Evolutionary conservation across 2,888 invertebrate species (phyloP).

Genomic region (Xestia ashworthii): DNA sequence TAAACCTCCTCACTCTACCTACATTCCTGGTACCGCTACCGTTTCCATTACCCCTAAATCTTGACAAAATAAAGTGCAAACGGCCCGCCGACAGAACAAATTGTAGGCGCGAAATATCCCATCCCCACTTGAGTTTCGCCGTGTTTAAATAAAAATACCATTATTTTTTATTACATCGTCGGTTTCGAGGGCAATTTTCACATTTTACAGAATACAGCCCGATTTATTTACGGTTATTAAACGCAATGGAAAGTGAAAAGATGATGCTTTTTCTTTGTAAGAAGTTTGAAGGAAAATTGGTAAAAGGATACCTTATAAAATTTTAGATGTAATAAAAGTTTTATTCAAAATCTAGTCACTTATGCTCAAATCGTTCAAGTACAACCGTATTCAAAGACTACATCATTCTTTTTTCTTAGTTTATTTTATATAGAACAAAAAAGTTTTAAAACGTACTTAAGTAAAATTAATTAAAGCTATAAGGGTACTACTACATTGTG

Average conservation of each 20-base stretch:
- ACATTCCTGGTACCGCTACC: conserved; percentile 43
- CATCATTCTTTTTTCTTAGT: neutral
- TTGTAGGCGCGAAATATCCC: conserved; percentile 75
- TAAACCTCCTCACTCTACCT: conserved; percentile 25
- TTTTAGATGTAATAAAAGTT: neutral
- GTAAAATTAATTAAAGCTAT: neutral
- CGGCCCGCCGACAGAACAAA: conserved; percentile 69
- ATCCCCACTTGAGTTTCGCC: conserved; percentile 60
- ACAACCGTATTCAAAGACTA: neutral
- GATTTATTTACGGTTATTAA: conserved; percentile 64
- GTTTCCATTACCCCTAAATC: conserved; percentile 66
- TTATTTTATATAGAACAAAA: neutral
- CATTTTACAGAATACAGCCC: conserved; percentile 51
- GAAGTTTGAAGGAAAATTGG: conserved; percentile 22
- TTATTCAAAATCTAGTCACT: neutral
- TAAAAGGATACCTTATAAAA: neutral
- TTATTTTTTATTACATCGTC: conserved; percentile 68
- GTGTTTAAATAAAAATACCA: conserved; percentile 71
- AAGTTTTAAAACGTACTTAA: neutral
- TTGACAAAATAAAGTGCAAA: conserved; percentile 69
- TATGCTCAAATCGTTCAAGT: conserved; percentile 4
- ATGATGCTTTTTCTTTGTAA: conserved; percentile 24
- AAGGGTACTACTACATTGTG: neutral
- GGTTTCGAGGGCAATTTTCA: conserved; percentile 61
- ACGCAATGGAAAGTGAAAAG: conserved; percentile 31